Percentiles rank a stretch among this genome's conserved stretches.
phyloP scores from a whole-genome alignment of 2,113 vertebrate genomes.

The Semnornis frantzii region DNA sequence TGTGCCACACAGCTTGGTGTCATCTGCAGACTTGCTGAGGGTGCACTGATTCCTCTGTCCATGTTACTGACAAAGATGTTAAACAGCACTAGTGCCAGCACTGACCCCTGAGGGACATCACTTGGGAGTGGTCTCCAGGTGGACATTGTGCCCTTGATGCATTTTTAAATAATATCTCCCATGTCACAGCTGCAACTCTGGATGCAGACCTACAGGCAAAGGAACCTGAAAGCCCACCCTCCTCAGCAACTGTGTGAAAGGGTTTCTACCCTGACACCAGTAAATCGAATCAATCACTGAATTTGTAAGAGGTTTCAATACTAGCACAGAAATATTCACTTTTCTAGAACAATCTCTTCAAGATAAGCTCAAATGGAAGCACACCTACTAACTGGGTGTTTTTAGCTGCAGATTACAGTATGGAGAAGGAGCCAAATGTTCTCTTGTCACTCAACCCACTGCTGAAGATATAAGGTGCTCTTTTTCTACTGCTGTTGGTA shows the following conservation, averaged over 20 bases:
- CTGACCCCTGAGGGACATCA: too few species aligned
- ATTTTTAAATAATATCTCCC: not conserved
- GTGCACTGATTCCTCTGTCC: too few species aligned
- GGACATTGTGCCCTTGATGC: too few species aligned
- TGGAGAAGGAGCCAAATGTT: not conserved
- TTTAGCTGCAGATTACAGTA: conserved; percentile 44
- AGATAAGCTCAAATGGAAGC: not conserved
- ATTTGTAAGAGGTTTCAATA: not conserved
- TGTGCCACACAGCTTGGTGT: too few species aligned
- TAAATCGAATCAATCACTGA: not conserved
- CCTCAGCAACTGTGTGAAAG: not conserved
- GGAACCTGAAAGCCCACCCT: not conserved
- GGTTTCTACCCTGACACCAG: not conserved
- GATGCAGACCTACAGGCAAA: not conserved
- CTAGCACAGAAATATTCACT: not conserved
- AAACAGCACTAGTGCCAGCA: too few species aligned
- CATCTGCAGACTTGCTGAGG: too few species aligned
- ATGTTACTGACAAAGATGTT: too few species aligned
- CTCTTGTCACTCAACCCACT: conserved; percentile 18
- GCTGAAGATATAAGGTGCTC: conserved; percentile 14
- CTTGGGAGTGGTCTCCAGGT: too few species aligned
- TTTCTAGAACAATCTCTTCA: conserved; percentile 18
- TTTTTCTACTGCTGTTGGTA: not conserved
- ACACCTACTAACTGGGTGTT: conserved; percentile 54
- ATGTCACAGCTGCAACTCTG: not conserved